Evolutionary conservation across 2,888 invertebrate genomes (phyloP).

Genomic region (Hipparchia semele): DNA sequence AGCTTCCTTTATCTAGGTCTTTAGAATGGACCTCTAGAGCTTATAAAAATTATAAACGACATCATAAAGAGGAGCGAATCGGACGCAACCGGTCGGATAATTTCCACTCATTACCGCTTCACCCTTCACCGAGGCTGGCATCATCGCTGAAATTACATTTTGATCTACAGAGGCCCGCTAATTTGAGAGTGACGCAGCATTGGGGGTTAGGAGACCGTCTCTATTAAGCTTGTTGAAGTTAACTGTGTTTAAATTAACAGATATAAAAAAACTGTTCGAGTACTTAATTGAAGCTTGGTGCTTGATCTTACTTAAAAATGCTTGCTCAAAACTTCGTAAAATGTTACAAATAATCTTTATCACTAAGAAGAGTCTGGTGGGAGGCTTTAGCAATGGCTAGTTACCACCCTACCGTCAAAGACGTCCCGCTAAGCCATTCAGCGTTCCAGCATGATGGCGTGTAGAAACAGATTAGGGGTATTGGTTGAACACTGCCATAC

Average conservation of each 20-base stretch:
- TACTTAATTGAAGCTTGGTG: no score
- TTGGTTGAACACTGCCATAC: no score
- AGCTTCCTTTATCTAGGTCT: background rate
- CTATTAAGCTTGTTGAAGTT: background rate
- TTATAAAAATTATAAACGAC: background rate
- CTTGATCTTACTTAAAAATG: no score
- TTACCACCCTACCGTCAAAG: no score
- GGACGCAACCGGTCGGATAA: conserved; percentile 17
- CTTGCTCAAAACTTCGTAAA: no score
- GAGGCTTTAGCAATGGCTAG: no score
- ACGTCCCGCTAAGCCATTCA: no score
- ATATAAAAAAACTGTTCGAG: no score
- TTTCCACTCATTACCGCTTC: conserved; percentile 8
- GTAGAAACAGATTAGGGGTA: no score
- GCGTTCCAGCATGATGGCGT: no score
- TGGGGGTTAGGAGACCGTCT: background rate
- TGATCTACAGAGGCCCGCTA: conserved; percentile 7
- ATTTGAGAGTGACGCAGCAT: conserved; percentile 9
- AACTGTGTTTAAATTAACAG: background rate
- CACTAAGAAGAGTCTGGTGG: no score
- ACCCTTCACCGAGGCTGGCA: conserved; percentile 21
- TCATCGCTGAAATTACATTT: conserved; percentile 11
- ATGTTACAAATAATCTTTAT: no score
- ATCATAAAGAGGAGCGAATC: conserved; percentile 9
- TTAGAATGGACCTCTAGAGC: conserved; percentile 11